Conservation (phyloP, 2,888 invertebrate genomes). For the Hylaea fasciaria region DNA sequence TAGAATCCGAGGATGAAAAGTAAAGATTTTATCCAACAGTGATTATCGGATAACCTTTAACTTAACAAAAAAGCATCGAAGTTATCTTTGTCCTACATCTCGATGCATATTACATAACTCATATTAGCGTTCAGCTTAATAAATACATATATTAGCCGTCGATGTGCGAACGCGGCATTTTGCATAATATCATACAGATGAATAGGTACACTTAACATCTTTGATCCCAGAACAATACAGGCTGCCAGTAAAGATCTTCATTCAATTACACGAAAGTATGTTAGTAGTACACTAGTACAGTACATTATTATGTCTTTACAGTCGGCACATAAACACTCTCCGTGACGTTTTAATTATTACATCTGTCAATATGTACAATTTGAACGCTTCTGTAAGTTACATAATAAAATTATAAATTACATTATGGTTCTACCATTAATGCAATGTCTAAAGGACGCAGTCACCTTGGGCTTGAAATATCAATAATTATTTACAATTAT, state of each 20-base stretch:
- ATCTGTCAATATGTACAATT: conserved; percentile 30
- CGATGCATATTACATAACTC: conserved; percentile 53
- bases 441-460: conserved; percentile 51
- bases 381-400: conserved; percentile 25
- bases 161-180: conserved; percentile 34
- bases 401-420: conserved; percentile 52
- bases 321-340: conserved; percentile 19
- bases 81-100: conserved; percentile 56
- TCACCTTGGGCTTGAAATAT: conserved; percentile 59
- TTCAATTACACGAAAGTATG: conserved; percentile 31
- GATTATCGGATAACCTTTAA: conserved; percentile 27
- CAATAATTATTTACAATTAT: conserved; percentile 59
- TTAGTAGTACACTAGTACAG: conserved; percentile 16
- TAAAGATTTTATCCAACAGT: conserved; percentile 7
- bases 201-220: conserved; percentile 23
- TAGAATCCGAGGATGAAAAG: not conserved
- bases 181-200: conserved; percentile 31
- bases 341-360: conserved; percentile 46
- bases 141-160: conserved; percentile 32
- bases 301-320: conserved; percentile 9
- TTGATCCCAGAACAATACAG: conserved; percentile 32
- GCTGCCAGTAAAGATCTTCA: conserved; percentile 41
- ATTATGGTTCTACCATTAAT: conserved; percentile 49
- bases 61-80: conserved; percentile 35
- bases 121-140: conserved; percentile 49